phyloP scores from a whole-genome alignment of 2,888 invertebrate genomes.

The Euclidia mi region DNA sequence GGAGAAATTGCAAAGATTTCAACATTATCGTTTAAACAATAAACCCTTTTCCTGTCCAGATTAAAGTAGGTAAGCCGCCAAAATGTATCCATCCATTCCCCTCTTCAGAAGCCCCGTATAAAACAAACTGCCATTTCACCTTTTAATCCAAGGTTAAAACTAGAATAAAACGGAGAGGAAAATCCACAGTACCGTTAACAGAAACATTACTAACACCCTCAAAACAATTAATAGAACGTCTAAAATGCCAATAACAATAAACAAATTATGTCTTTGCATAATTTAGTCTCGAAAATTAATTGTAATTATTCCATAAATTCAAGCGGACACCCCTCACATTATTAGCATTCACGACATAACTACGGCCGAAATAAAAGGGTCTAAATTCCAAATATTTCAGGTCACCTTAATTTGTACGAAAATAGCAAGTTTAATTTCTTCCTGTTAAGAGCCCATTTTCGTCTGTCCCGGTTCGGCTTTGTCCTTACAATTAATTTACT shows the following conservation, averaged over 20 bases:
- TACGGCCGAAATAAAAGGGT: constrained; percentile 84
- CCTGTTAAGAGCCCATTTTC: constrained; percentile 78
- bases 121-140: not conserved
- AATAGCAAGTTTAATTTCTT: constrained; percentile 81
- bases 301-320: constrained; percentile 88
- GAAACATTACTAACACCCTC: constrained; percentile 32
- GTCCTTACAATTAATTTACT: constrained; percentile 84
- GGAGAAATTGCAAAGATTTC: too few relatives aligned
- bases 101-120: too few relatives aligned
- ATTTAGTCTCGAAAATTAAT: constrained; percentile 79
- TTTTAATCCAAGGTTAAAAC: not conserved
- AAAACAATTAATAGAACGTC: constrained; percentile 61
- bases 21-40: too few relatives aligned
- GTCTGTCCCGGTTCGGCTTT: constrained; percentile 63
- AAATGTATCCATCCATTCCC: too few relatives aligned
- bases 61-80: too few relatives aligned
- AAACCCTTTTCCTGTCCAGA: too few relatives aligned
- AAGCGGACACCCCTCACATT: constrained; percentile 82
- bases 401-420: constrained; percentile 80
- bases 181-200: not conserved
- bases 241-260: constrained; percentile 68
- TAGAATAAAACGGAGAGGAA: not conserved
- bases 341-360: constrained; percentile 86
- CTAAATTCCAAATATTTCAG: constrained; percentile 77
- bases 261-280: constrained; percentile 71